phyloP scores from a whole-genome alignment of 2,888 invertebrate genomes.

The Trichogramma dendrolimi region DNA sequence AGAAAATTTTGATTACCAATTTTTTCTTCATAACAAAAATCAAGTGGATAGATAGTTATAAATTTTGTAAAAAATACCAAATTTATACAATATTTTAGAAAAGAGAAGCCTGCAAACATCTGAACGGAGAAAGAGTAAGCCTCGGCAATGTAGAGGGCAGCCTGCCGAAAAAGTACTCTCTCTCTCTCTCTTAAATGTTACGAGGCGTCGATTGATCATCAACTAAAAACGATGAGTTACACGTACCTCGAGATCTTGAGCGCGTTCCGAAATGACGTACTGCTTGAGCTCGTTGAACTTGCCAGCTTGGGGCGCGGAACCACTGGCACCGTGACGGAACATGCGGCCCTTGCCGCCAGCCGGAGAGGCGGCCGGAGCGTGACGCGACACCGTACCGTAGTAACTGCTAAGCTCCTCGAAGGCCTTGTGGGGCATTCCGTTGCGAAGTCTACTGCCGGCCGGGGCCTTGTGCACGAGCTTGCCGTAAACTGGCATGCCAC shows the following conservation, averaged over 20 bases:
- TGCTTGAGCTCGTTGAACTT: constrained; percentile 78
- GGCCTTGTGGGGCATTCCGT: constrained; percentile 51
- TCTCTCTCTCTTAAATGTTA: background rate
- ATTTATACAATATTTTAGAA: background rate
- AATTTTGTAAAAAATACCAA: background rate
- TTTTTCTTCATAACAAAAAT: no score
- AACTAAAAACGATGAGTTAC: background rate
- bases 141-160: background rate
- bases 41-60: background rate
- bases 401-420: constrained; percentile 57
- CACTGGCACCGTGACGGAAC: background rate
- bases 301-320: constrained; percentile 40
- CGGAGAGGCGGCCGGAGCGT: constrained; percentile 43
- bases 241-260: constrained; percentile 61
- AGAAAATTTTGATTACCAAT: no score
- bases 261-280: constrained; percentile 71
- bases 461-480: constrained; percentile 70
- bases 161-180: no score
- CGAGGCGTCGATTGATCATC: background rate
- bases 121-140: background rate
- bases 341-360: constrained; percentile 28
- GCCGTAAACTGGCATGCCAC: constrained; percentile 63
- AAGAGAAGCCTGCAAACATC: background rate
- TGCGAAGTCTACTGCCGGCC: constrained; percentile 49
- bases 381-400: constrained; percentile 54